A percentile compares a stretch with the other conserved stretches of the same genome.
Conservation (phyloP, 1,140 invertebrate species). For the Camponotus vicinus region DNA sequence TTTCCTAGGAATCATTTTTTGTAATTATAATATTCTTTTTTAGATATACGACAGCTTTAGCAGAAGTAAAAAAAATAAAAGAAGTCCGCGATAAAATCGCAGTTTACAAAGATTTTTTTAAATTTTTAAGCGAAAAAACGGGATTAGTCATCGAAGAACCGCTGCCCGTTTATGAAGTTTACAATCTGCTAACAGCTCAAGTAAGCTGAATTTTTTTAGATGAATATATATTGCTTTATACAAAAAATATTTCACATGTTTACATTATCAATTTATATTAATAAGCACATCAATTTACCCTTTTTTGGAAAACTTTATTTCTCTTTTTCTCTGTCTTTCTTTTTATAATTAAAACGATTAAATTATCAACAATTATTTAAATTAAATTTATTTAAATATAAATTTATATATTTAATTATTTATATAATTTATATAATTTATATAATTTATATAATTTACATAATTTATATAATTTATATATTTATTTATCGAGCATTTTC, state of each 20-base stretch:
- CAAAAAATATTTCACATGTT: slow-evolving; percentile 6
- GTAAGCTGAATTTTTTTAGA: slow-evolving; percentile 69
- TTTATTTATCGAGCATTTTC: too few species aligned
- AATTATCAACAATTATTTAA: not conserved
- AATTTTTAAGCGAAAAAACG: slow-evolving; percentile 85
- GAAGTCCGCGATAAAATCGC: slow-evolving; percentile 84
- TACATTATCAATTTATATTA: too few species aligned
- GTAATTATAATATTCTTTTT: not conserved
- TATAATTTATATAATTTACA: too few species aligned
- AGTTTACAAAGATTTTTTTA: slow-evolving; percentile 84
- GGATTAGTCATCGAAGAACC: slow-evolving; percentile 83
- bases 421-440: too few species aligned
- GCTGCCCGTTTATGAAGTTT: slow-evolving; percentile 82
- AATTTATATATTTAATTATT: too few species aligned
- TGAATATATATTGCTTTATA: not conserved
- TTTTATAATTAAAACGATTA: too few species aligned
- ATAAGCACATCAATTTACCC: not conserved
- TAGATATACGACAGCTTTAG: slow-evolving; percentile 65
- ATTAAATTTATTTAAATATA: not conserved
- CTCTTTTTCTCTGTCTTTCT: too few species aligned
- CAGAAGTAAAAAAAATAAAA: slow-evolving; percentile 73
- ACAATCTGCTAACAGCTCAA: slow-evolving; percentile 85
- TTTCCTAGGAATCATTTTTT: not conserved
- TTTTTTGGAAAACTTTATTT: too few species aligned
- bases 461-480: too few species aligned